phyloP scores from a whole-genome alignment of 2,113 vertebrate species.

The Phaethornis superciliosus region DNA sequence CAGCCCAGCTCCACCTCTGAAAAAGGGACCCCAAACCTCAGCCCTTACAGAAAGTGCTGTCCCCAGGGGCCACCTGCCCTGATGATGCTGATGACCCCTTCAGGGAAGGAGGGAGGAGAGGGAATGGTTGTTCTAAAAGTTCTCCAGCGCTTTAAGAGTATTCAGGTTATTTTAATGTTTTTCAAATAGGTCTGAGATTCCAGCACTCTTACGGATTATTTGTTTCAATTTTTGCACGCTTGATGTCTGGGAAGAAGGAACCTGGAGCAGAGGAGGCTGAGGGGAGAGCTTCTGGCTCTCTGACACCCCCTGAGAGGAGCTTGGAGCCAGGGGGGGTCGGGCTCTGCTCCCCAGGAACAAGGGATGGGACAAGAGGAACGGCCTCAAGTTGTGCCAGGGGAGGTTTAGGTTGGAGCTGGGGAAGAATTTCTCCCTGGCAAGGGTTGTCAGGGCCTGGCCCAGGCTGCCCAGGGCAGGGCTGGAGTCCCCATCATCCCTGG shows the following conservation, averaged over 20 bases:
- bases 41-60: rapidly evolving
- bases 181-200: not conserved
- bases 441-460: no score
- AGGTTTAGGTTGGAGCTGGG: no score
- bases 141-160: not conserved
- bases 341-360: no score
- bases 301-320: no score
- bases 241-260: not conserved
- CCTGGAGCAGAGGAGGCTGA: no score
- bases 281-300: no score
- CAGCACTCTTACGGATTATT: not conserved
- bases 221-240: not conserved
- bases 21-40: not conserved
- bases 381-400: no score
- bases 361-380: no score
- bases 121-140: not conserved
- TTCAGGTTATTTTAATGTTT: not conserved
- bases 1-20: not conserved
- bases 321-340: no score
- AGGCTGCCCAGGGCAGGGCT: no score
- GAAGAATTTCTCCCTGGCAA: no score
- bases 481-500: no score
- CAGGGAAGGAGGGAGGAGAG: not conserved
- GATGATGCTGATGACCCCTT: rapidly evolving
- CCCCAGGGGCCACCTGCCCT: not conserved